Conservation (phyloP, 2,797 vertebrate genomes). For the Sebastes paucispinis region DNA sequence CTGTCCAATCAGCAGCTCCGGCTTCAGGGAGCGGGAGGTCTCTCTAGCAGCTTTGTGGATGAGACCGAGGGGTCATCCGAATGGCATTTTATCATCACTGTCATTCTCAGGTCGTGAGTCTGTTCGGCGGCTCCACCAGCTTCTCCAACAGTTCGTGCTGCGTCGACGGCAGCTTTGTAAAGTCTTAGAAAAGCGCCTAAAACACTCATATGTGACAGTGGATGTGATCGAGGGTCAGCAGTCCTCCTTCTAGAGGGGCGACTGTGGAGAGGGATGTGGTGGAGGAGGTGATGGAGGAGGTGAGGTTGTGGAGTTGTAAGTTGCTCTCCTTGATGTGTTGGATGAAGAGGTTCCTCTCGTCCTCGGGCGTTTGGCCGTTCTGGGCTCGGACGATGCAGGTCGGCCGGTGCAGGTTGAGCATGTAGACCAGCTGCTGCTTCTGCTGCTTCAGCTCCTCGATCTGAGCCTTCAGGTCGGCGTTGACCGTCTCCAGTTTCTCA, state of each 20-base stretch:
- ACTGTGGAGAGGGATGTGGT: neutral
- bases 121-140: neutral
- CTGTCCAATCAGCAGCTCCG: constrained; percentile 52
- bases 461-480: constrained; percentile 94
- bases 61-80: neutral
- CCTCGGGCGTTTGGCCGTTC: constrained; percentile 94
- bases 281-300: neutral
- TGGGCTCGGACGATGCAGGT: constrained; percentile 97
- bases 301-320: constrained; percentile 84
- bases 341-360: constrained; percentile 95
- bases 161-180: neutral
- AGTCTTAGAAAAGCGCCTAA: neutral
- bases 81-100: neutral
- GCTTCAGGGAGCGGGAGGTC: constrained; percentile 24
- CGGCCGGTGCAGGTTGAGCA: constrained; percentile 97
- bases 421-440: constrained; percentile 98
- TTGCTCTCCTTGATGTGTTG: constrained; percentile 95
- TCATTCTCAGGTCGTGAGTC: constrained; percentile 12
- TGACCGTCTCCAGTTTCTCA: constrained; percentile 94
- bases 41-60: constrained; percentile 48
- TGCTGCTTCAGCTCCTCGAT: constrained; percentile 96
- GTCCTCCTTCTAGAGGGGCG: constrained; percentile 13
- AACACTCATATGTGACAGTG: constrained; percentile 57
- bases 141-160: neutral
- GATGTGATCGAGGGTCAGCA: constrained; percentile 52